A percentile compares a stretch with the other conserved stretches of the same genome.
These are phyloP conservation scores for Coregonus clupeaformis DNA, from an alignment of 2,113 vertebrate species.

Conservation along the genomic window DNA sequence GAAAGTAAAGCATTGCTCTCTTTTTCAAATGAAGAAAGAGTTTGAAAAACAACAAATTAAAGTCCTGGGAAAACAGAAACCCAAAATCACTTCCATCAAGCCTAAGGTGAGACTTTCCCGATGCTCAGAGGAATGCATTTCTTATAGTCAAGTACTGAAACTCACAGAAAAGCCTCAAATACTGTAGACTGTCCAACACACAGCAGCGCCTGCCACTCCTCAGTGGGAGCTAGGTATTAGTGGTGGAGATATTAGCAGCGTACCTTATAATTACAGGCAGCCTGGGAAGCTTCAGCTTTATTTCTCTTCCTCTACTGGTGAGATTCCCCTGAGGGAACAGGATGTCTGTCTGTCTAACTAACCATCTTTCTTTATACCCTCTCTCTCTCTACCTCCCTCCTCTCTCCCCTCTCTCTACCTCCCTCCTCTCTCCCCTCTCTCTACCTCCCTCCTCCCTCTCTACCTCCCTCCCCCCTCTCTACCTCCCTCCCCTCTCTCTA, in stretches of 20 bases:
- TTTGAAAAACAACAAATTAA: conserved; percentile 60
- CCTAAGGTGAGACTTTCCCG: conserved; percentile 44
- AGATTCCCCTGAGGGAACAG: too few species aligned
- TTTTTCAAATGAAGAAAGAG: conserved; percentile 70
- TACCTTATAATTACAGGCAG: background rate
- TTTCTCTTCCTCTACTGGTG: too few species aligned
- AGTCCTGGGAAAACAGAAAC: conserved; percentile 39
- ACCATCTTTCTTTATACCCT: too few species aligned
- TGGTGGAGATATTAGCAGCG: background rate
- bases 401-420: too few species aligned
- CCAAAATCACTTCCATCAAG: conserved; percentile 22
- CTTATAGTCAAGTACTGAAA: background rate
- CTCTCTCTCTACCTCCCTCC: too few species aligned
- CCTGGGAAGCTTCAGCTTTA: background rate
- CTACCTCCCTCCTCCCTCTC: too few species aligned
- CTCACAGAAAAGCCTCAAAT: background rate
- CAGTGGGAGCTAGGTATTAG: too few species aligned
- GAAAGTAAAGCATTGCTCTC: background rate
- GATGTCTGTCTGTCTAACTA: too few species aligned
- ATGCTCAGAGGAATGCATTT: background rate
- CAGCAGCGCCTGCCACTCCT: too few species aligned
- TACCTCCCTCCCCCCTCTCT: too few species aligned
- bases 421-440: too few species aligned
- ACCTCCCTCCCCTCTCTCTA: background rate
- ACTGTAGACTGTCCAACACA: too few species aligned